Percentiles rank a stretch among this genome's conserved stretches.
phyloP scores from a whole-genome alignment of 1,140 invertebrate species.

The Diorhabda elongata region DNA sequence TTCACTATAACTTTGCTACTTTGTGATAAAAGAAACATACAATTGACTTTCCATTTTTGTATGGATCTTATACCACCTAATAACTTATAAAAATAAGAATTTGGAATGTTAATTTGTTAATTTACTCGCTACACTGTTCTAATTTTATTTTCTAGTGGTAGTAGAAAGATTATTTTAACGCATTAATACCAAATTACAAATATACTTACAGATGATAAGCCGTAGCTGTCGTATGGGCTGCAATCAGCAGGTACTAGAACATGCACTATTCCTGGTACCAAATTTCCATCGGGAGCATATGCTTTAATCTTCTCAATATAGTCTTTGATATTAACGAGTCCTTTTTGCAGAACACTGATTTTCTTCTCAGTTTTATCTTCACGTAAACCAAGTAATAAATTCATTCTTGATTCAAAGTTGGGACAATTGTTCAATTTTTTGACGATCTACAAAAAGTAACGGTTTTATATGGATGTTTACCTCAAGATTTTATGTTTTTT shows the following conservation, averaged over 20 bases:
- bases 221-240: slow-evolving; percentile 43
- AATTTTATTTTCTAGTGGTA: too few species aligned
- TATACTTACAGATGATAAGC: slow-evolving; percentile 36
- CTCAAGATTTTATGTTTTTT: slow-evolving; percentile 33
- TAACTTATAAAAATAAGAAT: too few species aligned
- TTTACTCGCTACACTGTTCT: too few species aligned
- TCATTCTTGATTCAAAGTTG: slow-evolving; percentile 30
- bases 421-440: slow-evolving; percentile 24
- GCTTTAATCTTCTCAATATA: slow-evolving; percentile 28
- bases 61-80: too few species aligned
- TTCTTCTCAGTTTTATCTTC: slow-evolving; percentile 26
- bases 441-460: slow-evolving; percentile 26
- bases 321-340: slow-evolving; percentile 30
- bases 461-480: slow-evolving; percentile 23
- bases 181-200: too few species aligned
- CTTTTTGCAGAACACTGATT: slow-evolving; percentile 27
- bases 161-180: too few species aligned
- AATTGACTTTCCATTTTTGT: too few species aligned
- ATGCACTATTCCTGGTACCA: slow-evolving; percentile 34
- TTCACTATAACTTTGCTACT: too few species aligned
- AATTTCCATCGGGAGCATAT: slow-evolving; percentile 29
- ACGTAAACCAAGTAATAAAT: slow-evolving; percentile 25
- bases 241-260: slow-evolving; percentile 39
- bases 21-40: too few species aligned
- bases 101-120: too few species aligned